Conservation (phyloP, 2,113 vertebrate genomes). For the Fregata magnificens region DNA sequence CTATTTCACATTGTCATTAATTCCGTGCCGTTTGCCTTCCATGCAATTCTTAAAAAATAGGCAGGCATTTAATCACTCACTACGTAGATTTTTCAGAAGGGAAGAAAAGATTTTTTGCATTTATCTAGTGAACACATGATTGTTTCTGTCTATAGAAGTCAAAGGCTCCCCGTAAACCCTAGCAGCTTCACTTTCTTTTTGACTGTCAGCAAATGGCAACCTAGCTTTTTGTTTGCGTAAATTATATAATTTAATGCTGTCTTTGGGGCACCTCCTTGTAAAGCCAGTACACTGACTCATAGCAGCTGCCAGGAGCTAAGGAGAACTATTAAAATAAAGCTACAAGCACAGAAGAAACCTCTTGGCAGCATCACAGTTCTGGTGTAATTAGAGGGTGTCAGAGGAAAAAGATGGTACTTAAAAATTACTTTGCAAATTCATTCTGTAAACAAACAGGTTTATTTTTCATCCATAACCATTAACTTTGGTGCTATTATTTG, state of each 20-base stretch:
- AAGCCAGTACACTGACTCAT: conserved; percentile 32
- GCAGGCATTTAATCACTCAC: not conserved
- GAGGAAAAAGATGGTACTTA: not conserved
- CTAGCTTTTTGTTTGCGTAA: conserved; percentile 23
- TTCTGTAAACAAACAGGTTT: not conserved
- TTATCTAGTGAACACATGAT: not conserved
- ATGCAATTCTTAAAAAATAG: not conserved
- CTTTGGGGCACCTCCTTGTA: not conserved
- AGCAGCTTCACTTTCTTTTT: conserved; percentile 24
- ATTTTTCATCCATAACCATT: not conserved
- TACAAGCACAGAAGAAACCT: not conserved
- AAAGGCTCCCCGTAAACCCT: conserved; percentile 26
- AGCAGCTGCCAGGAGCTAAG: conserved; percentile 39
- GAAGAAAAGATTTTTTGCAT: not conserved
- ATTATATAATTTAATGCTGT: conserved; percentile 33
- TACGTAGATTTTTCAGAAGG: not conserved
- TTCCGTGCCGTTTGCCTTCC: not conserved
- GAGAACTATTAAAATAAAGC: not conserved
- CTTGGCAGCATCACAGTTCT: not conserved
- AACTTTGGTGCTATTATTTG: not conserved
- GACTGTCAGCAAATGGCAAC: conserved; percentile 30
- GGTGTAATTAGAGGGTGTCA: not conserved
- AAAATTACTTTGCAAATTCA: not conserved
- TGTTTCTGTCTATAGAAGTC: conserved; percentile 23
- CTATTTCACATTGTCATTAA: not conserved